Percentiles rank a stretch among this genome's conserved stretches.
Conservation (phyloP, 2,797 vertebrate species). For the Gallinago nigripennis region DNA sequence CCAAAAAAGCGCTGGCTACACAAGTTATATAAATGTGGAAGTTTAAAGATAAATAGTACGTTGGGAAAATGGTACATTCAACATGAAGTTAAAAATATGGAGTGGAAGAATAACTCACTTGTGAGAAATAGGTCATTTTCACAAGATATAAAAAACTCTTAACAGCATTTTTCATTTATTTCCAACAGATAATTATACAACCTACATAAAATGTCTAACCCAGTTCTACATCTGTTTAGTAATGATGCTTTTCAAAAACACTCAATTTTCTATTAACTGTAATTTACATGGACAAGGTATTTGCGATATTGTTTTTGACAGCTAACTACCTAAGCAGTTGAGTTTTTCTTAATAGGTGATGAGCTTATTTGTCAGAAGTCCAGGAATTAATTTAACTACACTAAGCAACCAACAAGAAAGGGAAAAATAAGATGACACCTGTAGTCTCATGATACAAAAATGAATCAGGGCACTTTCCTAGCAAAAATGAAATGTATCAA, state of each 20-base stretch:
- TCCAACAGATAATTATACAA: background rate
- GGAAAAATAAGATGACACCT: background rate
- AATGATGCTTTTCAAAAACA: background rate
- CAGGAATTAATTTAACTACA: background rate
- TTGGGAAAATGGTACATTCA: background rate
- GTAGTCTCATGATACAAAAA: background rate
- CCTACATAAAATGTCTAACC: background rate
- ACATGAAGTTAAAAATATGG: background rate
- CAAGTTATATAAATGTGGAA: background rate
- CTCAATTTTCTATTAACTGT: background rate
- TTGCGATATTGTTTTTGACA: background rate
- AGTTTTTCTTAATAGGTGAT: background rate
- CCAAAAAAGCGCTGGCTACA: background rate
- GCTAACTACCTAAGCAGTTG: background rate
- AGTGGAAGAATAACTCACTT: background rate
- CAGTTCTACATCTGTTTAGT: background rate
- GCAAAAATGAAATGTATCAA: background rate
- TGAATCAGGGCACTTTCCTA: background rate
- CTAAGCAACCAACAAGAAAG: background rate
- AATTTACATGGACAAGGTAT: background rate
- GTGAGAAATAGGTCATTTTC: background rate
- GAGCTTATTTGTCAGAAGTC: background rate
- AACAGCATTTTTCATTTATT: background rate
- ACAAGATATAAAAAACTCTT: background rate
- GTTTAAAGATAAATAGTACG: background rate